phyloP scores from a whole-genome alignment of 2,113 vertebrate genomes.

The Zosterops hypoxanthus region DNA sequence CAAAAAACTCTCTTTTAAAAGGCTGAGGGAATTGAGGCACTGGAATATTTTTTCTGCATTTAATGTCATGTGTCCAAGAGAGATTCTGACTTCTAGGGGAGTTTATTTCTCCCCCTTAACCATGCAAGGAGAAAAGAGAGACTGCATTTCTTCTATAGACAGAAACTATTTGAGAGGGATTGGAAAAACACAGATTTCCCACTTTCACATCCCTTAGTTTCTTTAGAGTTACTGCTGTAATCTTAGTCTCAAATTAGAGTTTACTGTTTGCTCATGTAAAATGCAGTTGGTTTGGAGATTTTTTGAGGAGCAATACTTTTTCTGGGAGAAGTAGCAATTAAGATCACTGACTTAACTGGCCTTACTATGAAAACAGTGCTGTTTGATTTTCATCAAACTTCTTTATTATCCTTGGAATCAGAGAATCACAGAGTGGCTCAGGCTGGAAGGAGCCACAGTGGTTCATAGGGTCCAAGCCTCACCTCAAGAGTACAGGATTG shows the following conservation, averaged over 20 bases:
- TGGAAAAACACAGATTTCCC: background rate
- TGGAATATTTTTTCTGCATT: background rate
- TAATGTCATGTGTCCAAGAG: background rate
- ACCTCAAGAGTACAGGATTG: background rate
- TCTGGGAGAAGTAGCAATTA: background rate
- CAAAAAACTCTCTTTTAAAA: background rate
- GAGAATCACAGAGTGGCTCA: background rate
- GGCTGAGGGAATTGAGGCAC: background rate
- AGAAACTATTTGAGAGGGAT: background rate
- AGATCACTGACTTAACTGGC: background rate
- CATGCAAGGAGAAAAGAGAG: background rate
- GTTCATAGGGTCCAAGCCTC: background rate
- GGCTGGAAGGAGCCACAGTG: background rate
- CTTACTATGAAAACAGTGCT: background rate
- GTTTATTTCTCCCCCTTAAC: background rate
- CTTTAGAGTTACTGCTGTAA: background rate
- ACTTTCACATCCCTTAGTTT: background rate
- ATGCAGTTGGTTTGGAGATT: background rate
- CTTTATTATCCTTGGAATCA: background rate
- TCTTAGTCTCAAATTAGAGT: background rate
- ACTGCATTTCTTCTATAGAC: background rate
- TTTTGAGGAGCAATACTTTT: background rate
- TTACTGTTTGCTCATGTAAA: background rate
- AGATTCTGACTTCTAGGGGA: background rate
- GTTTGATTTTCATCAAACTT: background rate